Conservation (phyloP, 2,797 vertebrate genomes). For the Syngnathus rostellatus region DNA sequence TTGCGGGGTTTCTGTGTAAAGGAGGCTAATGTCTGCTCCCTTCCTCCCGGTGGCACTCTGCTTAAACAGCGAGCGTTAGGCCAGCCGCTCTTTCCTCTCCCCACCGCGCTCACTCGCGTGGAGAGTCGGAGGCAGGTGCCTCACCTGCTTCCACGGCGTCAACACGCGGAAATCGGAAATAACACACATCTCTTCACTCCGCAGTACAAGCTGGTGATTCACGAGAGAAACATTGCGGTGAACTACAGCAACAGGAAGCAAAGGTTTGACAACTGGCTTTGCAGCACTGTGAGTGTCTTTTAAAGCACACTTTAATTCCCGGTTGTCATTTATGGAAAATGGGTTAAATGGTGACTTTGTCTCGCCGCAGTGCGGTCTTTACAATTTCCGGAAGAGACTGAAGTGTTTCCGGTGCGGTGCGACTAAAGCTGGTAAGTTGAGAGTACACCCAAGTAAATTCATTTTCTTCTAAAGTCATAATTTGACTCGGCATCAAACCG, state of each 20-base stretch:
- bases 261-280: constrained; percentile 99
- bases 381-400: constrained; percentile 99
- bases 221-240: constrained; percentile 94
- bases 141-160: constrained; percentile 28
- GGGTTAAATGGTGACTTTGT: neutral
- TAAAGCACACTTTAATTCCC: constrained; percentile 18
- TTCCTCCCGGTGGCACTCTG: constrained; percentile 23
- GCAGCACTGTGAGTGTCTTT: constrained; percentile 83
- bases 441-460: constrained; percentile 45
- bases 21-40: constrained; percentile 15
- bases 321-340: neutral
- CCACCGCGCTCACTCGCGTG: constrained; percentile 79
- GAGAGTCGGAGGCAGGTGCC: constrained; percentile 53
- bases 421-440: constrained; percentile 88
- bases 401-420: constrained; percentile 99
- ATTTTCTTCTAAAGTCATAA: neutral
- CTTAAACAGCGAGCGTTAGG: constrained; percentile 41
- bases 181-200: constrained; percentile 60
- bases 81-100: constrained; percentile 52
- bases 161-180: constrained; percentile 43
- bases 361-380: constrained; percentile 86
- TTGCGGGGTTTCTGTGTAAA: constrained; percentile 1
- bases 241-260: constrained; percentile 97
- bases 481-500: neutral
- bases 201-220: constrained; percentile 94